phyloP scores from a whole-genome alignment of 2,888 invertebrate species.

The Nemapogon koenigi region DNA sequence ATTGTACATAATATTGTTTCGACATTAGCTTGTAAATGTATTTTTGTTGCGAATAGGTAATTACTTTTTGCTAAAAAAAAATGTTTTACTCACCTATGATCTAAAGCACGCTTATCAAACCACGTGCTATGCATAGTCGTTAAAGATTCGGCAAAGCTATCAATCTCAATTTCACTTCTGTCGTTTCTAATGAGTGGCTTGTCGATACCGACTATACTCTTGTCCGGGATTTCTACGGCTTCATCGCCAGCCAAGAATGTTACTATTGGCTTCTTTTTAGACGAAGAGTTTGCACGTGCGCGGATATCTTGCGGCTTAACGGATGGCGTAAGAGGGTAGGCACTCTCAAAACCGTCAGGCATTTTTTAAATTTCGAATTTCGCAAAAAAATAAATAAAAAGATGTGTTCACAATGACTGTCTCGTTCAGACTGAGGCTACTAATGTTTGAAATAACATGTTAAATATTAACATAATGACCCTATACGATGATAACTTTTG shows the following conservation, averaged over 20 bases:
- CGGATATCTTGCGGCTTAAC: constrained; percentile 60
- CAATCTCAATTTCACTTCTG: constrained; percentile 57
- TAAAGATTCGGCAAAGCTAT: constrained; percentile 62
- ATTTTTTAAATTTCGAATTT: constrained; percentile 28
- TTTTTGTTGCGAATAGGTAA: too few relatives aligned
- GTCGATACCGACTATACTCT: constrained; percentile 41
- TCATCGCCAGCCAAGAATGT: constrained; percentile 46
- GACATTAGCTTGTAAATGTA: too few relatives aligned
- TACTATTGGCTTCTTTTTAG: constrained; percentile 41
- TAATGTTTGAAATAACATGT: constrained; percentile 25
- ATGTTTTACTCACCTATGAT: constrained; percentile 64
- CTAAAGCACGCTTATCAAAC: constrained; percentile 63
- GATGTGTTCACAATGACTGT: too few relatives aligned
- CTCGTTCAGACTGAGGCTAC: constrained; percentile 4
- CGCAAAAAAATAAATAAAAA: constrained; percentile 8
- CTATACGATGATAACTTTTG: constrained; percentile 38
- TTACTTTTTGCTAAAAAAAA: too few relatives aligned
- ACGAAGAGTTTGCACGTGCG: constrained; percentile 64
- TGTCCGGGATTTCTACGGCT: constrained; percentile 51
- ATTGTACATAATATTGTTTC: too few relatives aligned
- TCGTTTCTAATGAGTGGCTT: constrained; percentile 43
- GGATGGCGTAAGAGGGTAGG: constrained; percentile 58
- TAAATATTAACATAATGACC: constrained; percentile 25
- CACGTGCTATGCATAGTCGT: constrained; percentile 49
- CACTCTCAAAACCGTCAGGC: constrained; percentile 66